Conservation (phyloP, 2,113 vertebrate species). For the Trinectes maculatus region DNA sequence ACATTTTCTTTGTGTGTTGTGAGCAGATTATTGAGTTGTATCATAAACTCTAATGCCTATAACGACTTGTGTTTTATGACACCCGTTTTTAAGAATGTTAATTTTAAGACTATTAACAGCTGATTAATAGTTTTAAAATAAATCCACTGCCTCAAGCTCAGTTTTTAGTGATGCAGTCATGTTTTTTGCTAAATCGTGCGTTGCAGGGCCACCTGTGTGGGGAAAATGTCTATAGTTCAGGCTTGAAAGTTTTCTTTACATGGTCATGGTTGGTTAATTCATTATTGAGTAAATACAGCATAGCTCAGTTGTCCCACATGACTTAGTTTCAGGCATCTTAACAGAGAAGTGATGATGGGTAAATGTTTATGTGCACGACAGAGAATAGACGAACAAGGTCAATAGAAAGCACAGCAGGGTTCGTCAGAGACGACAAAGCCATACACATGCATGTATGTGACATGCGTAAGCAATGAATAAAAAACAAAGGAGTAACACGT, state of each 20-base stretch:
- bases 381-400: constrained; percentile 25
- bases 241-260: not conserved
- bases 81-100: too few relatives aligned
- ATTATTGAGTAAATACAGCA: constrained; percentile 48
- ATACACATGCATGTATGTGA: constrained; percentile 29
- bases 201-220: too few relatives aligned
- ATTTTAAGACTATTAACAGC: not conserved
- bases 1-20: not conserved
- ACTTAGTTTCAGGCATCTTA: constrained; percentile 19
- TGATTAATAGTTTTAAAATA: not conserved
- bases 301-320: constrained; percentile 17
- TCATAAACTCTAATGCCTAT: not conserved
- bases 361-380: constrained; percentile 32
- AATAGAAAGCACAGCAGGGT: constrained; percentile 48
- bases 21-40: not conserved
- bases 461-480: constrained; percentile 24
- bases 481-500: constrained; percentile 15
- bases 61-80: not conserved
- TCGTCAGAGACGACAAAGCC: constrained; percentile 45
- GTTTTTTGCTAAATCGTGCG: too few relatives aligned
- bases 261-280: constrained; percentile 22
- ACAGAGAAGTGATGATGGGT: constrained; percentile 47
- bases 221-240: constrained; percentile 9
- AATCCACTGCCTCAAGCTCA: not conserved
- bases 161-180: too few relatives aligned